These are phyloP conservation scores for Nasua narica DNA, from an alignment of 2,797 vertebrate species.

Conservation along the genomic window DNA sequence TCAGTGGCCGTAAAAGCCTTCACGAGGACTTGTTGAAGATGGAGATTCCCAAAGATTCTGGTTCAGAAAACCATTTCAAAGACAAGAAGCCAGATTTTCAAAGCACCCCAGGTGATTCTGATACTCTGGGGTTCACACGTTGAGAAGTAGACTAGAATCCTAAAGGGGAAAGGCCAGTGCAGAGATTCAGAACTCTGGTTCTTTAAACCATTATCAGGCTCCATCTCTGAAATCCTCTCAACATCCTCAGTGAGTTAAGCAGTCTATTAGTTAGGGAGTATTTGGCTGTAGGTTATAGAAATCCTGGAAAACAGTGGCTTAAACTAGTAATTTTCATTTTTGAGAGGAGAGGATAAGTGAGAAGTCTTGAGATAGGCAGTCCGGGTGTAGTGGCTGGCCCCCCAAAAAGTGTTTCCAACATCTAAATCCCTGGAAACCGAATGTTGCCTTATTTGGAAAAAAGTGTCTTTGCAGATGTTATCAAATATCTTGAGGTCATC, in stretches of 20 bases:
- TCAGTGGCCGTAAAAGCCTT: too few species aligned
- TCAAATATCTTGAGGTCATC: not conserved
- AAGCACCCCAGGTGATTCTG: not conserved
- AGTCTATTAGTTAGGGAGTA: not conserved
- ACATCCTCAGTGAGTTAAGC: not conserved
- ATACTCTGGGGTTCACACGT: not conserved
- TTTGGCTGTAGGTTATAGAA: not conserved
- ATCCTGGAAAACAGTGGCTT: not conserved
- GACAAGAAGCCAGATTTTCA: not conserved
- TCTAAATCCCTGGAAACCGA: not conserved
- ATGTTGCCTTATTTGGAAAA: not conserved
- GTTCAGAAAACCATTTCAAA: not conserved
- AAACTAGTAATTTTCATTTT: not conserved
- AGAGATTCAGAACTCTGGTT: not conserved
- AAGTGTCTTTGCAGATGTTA: not conserved
- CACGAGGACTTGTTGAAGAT: not conserved
- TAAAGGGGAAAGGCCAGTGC: not conserved
- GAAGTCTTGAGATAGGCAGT: not conserved
- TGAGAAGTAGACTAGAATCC: not conserved
- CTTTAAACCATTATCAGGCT: not conserved
- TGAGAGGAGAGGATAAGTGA: not conserved
- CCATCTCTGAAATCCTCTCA: not conserved
- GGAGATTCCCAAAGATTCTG: not conserved
- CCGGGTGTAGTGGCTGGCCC: not conserved
- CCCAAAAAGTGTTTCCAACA: not conserved